Conservation (phyloP, 2,888 invertebrate genomes). For the Tetranychus piercei region DNA sequence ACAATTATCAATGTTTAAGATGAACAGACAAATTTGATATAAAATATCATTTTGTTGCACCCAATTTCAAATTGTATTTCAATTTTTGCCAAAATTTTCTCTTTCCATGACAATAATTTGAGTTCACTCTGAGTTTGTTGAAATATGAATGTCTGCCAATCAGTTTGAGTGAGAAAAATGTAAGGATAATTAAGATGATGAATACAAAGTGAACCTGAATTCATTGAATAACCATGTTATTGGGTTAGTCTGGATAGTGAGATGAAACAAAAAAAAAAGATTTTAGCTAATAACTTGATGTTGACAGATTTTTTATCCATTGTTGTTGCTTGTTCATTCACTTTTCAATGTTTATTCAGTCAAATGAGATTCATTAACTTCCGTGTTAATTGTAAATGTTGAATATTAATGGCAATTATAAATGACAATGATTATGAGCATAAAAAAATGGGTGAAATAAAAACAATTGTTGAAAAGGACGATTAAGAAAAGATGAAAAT, state of each 20-base stretch:
- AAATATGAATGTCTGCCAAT: not conserved
- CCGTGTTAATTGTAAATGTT: not conserved
- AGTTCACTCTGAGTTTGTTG: not conserved
- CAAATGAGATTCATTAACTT: not conserved
- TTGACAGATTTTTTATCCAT: not conserved
- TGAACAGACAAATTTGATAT: too few relatives aligned
- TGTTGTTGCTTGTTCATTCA: not conserved
- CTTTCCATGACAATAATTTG: not conserved
- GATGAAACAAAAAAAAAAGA: too few relatives aligned
- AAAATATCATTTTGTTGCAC: too few relatives aligned
- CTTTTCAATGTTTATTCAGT: not conserved
- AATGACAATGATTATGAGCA: too few relatives aligned
- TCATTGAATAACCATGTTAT: not conserved
- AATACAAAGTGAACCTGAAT: not conserved
- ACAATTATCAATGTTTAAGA: too few relatives aligned
- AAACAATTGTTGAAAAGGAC: too few relatives aligned
- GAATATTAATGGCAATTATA: not conserved
- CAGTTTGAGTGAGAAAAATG: not conserved
- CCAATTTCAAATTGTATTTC: too few relatives aligned
- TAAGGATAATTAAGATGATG: not conserved
- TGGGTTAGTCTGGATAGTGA: not conserved
- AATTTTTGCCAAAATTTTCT: too few relatives aligned
- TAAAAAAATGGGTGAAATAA: too few relatives aligned
- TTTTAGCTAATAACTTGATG: not conserved
- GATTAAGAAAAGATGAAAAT: too few relatives aligned